Conservation (phyloP, 1,140 invertebrate genomes). For the Drosophila virilis region DNA sequence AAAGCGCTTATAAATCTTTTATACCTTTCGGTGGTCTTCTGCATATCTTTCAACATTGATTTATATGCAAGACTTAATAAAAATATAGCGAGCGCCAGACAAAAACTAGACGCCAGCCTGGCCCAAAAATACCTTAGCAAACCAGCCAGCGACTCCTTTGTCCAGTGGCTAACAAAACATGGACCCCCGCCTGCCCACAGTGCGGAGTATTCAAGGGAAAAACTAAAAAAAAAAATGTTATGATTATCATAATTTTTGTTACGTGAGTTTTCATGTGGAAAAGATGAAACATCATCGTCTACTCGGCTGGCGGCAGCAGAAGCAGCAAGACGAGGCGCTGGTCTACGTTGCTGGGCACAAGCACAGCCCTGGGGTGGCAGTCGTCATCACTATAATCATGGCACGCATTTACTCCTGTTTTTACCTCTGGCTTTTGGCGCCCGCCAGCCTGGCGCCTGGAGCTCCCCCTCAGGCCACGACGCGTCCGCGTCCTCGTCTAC, state of each 20-base stretch:
- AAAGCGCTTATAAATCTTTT: constrained; percentile 72
- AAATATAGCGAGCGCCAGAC: constrained; percentile 64
- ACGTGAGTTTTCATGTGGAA: constrained; percentile 84
- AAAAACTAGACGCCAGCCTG: constrained; percentile 72
- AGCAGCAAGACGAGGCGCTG: background rate
- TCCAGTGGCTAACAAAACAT: constrained; percentile 75
- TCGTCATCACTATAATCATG: constrained; percentile 84
- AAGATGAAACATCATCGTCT: constrained; percentile 84
- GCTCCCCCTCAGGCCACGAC: constrained; percentile 11
- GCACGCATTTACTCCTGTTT: constrained; percentile 84
- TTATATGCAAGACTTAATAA: constrained; percentile 82
- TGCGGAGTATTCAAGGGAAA: background rate
- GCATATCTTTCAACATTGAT: constrained; percentile 79
- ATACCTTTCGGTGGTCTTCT: constrained; percentile 76
- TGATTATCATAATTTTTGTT: constrained; percentile 84
- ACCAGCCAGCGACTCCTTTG: constrained; percentile 44
- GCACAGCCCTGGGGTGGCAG: constrained; percentile 62
- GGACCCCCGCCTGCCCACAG: constrained; percentile 3
- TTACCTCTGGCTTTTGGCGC: constrained; percentile 84
- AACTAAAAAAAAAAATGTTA: constrained; percentile 62
- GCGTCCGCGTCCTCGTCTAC: constrained; percentile 4
- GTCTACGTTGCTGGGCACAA: constrained; percentile 27
- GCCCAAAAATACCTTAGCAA: constrained; percentile 66
- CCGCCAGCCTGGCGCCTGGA: constrained; percentile 75
- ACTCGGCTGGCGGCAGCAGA: constrained; percentile 17